Conservation (phyloP, 2,797 vertebrate genomes). For the Alcedo quadribrachys region DNA sequence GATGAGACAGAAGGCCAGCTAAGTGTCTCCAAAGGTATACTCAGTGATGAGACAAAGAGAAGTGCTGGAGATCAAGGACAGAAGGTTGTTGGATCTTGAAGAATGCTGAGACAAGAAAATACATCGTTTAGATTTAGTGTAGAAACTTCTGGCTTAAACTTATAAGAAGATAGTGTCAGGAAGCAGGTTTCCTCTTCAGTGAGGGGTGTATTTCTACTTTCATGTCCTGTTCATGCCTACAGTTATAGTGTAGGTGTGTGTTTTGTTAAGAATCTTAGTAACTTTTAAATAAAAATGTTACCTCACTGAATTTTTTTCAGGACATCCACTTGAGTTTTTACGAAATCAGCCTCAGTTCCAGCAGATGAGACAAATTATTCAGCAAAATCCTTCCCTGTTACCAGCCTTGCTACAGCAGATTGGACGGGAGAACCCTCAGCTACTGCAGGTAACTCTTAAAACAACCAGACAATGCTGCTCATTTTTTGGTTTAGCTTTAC, state of each 20-base stretch:
- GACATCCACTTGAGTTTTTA: slow-evolving; percentile 93
- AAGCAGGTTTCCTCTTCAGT: not conserved
- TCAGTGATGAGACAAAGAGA: not conserved
- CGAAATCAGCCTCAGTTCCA: slow-evolving; percentile 95
- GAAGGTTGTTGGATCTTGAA: not conserved
- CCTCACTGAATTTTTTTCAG: slow-evolving; percentile 70
- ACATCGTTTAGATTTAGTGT: not conserved
- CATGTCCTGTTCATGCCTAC: not conserved
- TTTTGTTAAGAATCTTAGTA: not conserved
- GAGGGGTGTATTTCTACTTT: not conserved
- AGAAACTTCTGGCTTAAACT: not conserved
- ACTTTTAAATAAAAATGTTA: not conserved
- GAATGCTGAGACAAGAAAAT: not conserved
- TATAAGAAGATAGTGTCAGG: not conserved
- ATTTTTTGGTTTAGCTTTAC: not conserved
- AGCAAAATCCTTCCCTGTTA: slow-evolving; percentile 93
- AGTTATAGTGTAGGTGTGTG: not conserved
- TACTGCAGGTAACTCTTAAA: slow-evolving; percentile 87
- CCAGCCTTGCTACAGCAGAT: slow-evolving; percentile 95
- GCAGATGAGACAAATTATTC: slow-evolving; percentile 97
- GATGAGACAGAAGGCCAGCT: not conserved
- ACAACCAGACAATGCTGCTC: not conserved
- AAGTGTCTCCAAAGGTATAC: not conserved
- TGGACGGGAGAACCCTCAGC: slow-evolving; percentile 93
- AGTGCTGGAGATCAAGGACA: not conserved